Evolutionary conservation across 2,888 invertebrate species (phyloP), one percentile per base, ranked within the genome.

Genomic region (Gisinianus flammeolus): DNA sequence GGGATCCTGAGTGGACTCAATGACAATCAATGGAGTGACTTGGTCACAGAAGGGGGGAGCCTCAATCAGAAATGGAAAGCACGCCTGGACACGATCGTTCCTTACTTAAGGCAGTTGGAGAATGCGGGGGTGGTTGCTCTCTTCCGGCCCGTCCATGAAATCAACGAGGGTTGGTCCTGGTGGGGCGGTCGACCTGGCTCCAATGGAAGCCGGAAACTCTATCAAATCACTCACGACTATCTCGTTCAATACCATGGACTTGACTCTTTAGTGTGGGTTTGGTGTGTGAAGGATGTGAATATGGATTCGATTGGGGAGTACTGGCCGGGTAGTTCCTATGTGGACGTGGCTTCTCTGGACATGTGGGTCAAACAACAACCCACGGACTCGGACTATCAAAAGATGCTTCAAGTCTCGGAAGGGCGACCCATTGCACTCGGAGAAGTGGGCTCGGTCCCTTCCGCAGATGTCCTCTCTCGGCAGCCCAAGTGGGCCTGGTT

Each of bases 141-240:
- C 44, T 80, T 75, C 77, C 66, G 81, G 2, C 81, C 81, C 0
- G 74, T 82, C 35, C 82, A 82, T 62, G 81, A 81, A 75, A 82
- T 82, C 68, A 82, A 82, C 68, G 82, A 81, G 71, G 82, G 79
- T 16, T 81, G 81, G 81, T 77, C 75, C 0, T 82, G 82, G 82
- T 82, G 82, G 82, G 82, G 82, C 16, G 81, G 82, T n/a, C 62
- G 81, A 26, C 78, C 80, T 22, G 81, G 82, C 0, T 3, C 80
- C 3, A 68, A 77, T 28, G 80, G 82, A 72, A 81, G 80, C 64
- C 67, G 75, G 8, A 77, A 72, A 72, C 76, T 82, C 6, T 82
- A 80, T 73, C 77, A 81, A 80, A 78, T 82, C 64, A 81, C 81
- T 58, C 64, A 80, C 69, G 81, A 81, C 52, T 80, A 82, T 71